A percentile compares a stretch with the other conserved stretches of the same genome.
These are phyloP conservation scores for Musca domestica DNA, from an alignment of 1,140 invertebrate genomes.

Conservation along the genomic window DNA sequence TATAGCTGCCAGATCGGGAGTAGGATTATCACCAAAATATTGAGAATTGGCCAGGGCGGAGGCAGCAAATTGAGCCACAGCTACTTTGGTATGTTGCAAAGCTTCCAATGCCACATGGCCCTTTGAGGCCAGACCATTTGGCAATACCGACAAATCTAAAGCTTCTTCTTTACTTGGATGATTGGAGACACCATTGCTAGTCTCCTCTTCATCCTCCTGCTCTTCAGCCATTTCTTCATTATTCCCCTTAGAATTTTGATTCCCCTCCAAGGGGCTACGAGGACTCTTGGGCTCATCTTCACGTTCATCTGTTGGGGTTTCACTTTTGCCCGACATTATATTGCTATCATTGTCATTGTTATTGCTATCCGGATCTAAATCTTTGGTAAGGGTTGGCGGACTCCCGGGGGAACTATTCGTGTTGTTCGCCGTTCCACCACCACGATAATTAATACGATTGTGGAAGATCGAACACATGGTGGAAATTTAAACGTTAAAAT, in stretches of 20 bases:
- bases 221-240: too few relatives aligned
- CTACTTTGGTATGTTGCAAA: constrained; percentile 75
- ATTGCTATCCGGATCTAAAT: constrained; percentile 46
- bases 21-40: constrained; percentile 68
- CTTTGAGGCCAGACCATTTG: constrained; percentile 37
- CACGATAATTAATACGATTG: constrained; percentile 51
- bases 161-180: constrained; percentile 34
- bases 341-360: constrained; percentile 30
- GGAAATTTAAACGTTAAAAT: too few relatives aligned
- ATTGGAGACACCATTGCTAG: constrained; percentile 31
- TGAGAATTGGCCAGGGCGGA: constrained; percentile 74
- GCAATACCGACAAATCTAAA: constrained; percentile 46
- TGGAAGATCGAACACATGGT: constrained; percentile 52
- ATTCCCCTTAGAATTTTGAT: background rate
- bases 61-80: constrained; percentile 89
- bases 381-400: constrained; percentile 30
- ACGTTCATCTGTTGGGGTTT: constrained; percentile 19
- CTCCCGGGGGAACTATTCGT: constrained; percentile 17
- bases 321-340: constrained; percentile 15
- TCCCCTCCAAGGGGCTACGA: background rate
- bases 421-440: constrained; percentile 33
- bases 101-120: constrained; percentile 73
- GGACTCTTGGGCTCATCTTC: background rate
- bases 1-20: constrained; percentile 80
- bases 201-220: constrained; percentile 23